Base-by-base conservation (phyloP, 2,113 vertebrate species). In the Ammospiza caudacuta region DNA sequence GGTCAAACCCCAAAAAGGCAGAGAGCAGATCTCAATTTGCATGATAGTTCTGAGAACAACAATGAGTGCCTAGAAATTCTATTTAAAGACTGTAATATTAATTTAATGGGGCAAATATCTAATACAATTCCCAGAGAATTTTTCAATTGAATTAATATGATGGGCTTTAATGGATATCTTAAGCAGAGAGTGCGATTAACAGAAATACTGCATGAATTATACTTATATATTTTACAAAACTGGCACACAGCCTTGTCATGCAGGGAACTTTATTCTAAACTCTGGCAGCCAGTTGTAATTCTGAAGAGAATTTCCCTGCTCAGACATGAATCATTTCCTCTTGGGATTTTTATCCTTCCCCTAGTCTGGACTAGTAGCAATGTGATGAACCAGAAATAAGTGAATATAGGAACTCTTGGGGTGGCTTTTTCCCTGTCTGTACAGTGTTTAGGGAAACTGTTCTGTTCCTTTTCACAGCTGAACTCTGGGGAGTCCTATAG, bases 71-170 rank as follows among this genome's bases (percentile, higher is more conserved):
- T 91, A 96, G 87, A 96, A 97, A 92, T 89, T 95, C 96, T 95
- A 94, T 95, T 97, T 96, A 85, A 97, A 94, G 89, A 66, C 63
- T 90, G 86, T 95, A 97, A 97, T 97, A 96, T 96, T 98, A 97
- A 98, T 97, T 97, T 97, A 97, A 98, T 95, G 83, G 89, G 51
- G 43, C 37, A 96, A 97, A 97, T 85, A 97, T 44, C 94, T 94
- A 97, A 97, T 95, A 97, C 73, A 97, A 97, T 97, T 98, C 93
- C 93, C 93, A 95, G 75, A 92, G 92, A 98, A 96, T 97, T 97
- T 97, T 98, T 97, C 97, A 97, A 91, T 98, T 96, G 97, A 97
- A 97, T 98, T 96, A 97, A 92, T 89, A 78, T 54, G 95, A 96
- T 96, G 89, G 89, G 33, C 68, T 96, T 96, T 97, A 97, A 96